These are phyloP conservation scores for Leptinotarsa defecta DNA, from an alignment of 1,140 invertebrate species.

Conservation along the genomic window DNA sequence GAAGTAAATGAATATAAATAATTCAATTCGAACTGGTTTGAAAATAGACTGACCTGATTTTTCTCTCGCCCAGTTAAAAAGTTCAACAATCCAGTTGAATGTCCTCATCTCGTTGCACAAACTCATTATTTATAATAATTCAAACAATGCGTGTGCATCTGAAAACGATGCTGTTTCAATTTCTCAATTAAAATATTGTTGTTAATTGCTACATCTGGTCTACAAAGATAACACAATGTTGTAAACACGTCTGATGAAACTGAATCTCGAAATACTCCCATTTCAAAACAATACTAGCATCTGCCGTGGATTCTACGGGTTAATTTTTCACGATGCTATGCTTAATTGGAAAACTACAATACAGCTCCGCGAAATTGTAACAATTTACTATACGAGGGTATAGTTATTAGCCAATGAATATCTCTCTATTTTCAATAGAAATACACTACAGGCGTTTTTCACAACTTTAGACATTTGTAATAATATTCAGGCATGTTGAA, in stretches of 20 bases:
- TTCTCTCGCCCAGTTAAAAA: neutral
- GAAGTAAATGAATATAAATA: too few species aligned
- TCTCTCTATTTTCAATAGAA: too few species aligned
- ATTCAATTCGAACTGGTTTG: neutral
- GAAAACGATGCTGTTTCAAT: conserved; percentile 1
- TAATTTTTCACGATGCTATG: neutral
- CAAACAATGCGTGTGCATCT: neutral
- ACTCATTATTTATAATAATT: neutral
- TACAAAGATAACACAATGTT: conserved; percentile 1
- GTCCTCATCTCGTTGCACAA: conserved; percentile 1
- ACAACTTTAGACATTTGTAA: too few species aligned
- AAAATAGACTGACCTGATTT: conserved; percentile 23
- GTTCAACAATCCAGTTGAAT: neutral
- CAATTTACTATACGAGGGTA: neutral
- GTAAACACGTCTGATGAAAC: conserved; percentile 3
- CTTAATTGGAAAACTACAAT: neutral
- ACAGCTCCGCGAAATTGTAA: neutral
- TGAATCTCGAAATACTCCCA: neutral
- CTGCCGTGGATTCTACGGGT: neutral
- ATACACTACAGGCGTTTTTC: too few species aligned
- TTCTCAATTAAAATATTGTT: conserved; percentile 3
- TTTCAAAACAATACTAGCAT: conserved; percentile 2
- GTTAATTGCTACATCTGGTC: conserved; percentile 5
- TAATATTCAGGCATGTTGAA: too few species aligned
- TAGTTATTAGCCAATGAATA: too few species aligned